A percentile compares a stretch with the other conserved stretches of the same genome.
Conservation (phyloP, 2,888 invertebrate genomes). For the Tetragnatha montana region DNA sequence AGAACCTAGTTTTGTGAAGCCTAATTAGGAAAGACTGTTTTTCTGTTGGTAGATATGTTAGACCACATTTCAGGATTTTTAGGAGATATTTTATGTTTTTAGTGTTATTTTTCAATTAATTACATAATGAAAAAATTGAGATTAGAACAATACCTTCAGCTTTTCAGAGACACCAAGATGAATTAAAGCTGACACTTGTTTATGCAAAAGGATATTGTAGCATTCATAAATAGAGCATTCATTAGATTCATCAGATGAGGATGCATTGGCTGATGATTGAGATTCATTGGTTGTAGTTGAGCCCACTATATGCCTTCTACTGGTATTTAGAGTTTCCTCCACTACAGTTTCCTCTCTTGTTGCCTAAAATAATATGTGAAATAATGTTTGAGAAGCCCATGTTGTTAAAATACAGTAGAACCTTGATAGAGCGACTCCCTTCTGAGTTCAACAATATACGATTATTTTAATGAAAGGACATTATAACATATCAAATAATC, state of each 20-base stretch:
- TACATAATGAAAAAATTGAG: neutral
- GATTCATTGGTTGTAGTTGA: neutral
- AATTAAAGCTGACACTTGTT: slow-evolving; percentile 57
- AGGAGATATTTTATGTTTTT: too few relatives aligned
- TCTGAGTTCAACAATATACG: too few relatives aligned
- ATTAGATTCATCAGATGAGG: too few relatives aligned
- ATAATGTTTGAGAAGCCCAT: neutral
- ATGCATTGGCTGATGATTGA: too few relatives aligned
- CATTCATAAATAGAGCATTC: slow-evolving; percentile 4
- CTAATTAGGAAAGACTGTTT: too few relatives aligned
- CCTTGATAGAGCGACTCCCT: neutral
- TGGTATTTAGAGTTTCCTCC: neutral
- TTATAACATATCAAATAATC: too few relatives aligned
- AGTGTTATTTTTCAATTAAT: too few relatives aligned
- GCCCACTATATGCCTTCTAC: slow-evolving; percentile 1
- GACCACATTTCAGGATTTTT: too few relatives aligned
- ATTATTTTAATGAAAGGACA: too few relatives aligned
- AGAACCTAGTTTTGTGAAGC: too few relatives aligned
- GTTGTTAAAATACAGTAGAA: neutral
- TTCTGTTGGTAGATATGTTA: too few relatives aligned
- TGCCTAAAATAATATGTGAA: slow-evolving; percentile 20
- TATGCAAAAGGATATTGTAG: slow-evolving; percentile 34
- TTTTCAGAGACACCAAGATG: slow-evolving; percentile 51
- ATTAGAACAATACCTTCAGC: slow-evolving; percentile 23
- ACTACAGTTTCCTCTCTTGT: slow-evolving; percentile 26